These are phyloP conservation scores for Tapera naevia DNA, from an alignment of 2,797 vertebrate genomes.

Conservation along the genomic window DNA sequence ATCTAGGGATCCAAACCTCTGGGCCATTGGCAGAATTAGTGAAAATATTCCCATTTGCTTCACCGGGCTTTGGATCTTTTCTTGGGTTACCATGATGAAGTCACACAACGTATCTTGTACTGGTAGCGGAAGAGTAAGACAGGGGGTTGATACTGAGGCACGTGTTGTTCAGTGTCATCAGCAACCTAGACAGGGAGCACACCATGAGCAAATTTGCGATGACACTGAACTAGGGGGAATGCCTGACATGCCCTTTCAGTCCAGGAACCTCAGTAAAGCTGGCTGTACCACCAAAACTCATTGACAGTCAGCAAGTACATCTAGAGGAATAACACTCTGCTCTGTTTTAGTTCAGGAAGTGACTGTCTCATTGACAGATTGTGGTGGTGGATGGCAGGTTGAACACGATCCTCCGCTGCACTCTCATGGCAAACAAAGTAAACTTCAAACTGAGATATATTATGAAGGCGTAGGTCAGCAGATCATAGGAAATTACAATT, in stretches of 20 bases:
- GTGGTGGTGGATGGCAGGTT: fast-evolving
- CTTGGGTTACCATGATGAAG: neutral
- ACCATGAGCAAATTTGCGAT: fast-evolving
- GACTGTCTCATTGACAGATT: neutral
- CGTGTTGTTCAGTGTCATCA: neutral
- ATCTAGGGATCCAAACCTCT: neutral
- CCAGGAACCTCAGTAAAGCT: neutral
- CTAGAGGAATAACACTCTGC: neutral
- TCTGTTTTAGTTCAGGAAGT: neutral
- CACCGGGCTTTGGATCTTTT: neutral
- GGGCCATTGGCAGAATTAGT: neutral
- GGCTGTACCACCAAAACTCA: neutral
- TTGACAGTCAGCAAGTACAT: neutral
- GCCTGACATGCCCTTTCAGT: neutral
- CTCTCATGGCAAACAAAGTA: neutral
- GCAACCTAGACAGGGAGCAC: fast-evolving
- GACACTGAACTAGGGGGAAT: too few species aligned
- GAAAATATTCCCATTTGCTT: neutral
- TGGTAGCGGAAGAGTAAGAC: neutral
- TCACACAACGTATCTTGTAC: neutral
- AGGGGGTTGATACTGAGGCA: neutral
- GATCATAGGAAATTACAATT: neutral
- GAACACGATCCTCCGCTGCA: neutral
- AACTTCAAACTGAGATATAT: neutral
- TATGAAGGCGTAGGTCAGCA: neutral